Base-by-base conservation (phyloP, 2,888 invertebrate species). In the Anaspis maculata region DNA sequence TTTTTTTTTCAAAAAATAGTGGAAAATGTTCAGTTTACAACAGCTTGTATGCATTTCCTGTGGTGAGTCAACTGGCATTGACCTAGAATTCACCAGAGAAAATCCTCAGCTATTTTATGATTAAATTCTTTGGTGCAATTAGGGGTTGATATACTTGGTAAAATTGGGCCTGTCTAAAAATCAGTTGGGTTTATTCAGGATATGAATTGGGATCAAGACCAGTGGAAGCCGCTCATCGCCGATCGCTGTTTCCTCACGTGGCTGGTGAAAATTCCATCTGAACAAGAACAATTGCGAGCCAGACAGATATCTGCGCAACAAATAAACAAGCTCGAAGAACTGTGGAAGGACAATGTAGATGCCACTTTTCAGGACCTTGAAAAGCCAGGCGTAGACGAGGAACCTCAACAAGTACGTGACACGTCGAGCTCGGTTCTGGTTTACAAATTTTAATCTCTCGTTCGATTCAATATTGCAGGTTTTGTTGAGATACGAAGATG, bases 191-290 rank as follows among this genome's bases (percentile, higher is more conserved):
- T 27, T 5, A 15, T 27, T 27, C 36, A 63, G 68, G 97, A 97
- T 59, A 94, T 96, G 90, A 97, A 96, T 65, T 98, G 97, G 90
- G 96, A 97, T 68, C 95, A 95, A 61, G 91, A 91, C 45, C 92
- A 95, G 58, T 97, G 97, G 97, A 95, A 96, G 65, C 96, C 97
- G 0, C 69, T 98, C 44, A 98, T 99, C 61, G 83, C 89, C 46
- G 97, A 97, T 67, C 85, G 96, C 7, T 89, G 90, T 50, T 94
- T 98, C 60, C 69, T 99, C 25, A 82, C 92, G 0, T 99, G 98
- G 98, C 69, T 98, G 31, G 96, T 96, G 1, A 94, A 94, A 65
- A 84, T 94, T n/a, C 98, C 98, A 10, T 84, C 87, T 0, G 96
- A 97, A 58, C 87, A 95, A 54, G 97, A 98, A 56, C 96, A 96